These are phyloP conservation scores for Tonatia bakeri DNA, from an alignment of 2,113 vertebrate species.

Conservation along the genomic window DNA sequence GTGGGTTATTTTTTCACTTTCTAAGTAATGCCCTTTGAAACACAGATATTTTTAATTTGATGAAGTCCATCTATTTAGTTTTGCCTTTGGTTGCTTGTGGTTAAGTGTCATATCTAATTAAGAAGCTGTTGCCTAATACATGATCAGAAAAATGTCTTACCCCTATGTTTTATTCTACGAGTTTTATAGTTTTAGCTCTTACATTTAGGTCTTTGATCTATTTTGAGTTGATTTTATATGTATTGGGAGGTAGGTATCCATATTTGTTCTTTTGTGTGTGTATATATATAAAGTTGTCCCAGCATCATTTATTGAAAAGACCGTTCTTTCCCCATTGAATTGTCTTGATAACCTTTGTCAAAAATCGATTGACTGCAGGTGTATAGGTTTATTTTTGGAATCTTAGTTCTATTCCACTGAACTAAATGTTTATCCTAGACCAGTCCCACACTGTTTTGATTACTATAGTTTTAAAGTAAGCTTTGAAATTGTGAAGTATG, in stretches of 20 bases:
- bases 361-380: too few relatives aligned
- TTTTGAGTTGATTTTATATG: neutral
- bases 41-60: neutral
- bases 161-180: neutral
- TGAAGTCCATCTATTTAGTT: neutral
- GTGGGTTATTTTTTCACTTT: neutral
- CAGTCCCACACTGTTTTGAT: neutral
- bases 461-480: neutral
- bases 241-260: neutral
- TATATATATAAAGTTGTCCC: neutral
- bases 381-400: too few relatives aligned
- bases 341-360: too few relatives aligned
- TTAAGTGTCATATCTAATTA: neutral
- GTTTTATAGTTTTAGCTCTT: neutral
- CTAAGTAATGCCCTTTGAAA: neutral
- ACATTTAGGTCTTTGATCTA: neutral
- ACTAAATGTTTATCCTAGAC: neutral
- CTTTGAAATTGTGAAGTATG: neutral
- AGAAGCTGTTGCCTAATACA: neutral
- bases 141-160: neutral
- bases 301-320: too few relatives aligned
- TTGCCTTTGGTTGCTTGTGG: neutral
- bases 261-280: neutral
- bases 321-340: too few relatives aligned
- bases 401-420: too few relatives aligned